phyloP scores from a whole-genome alignment of 2,797 vertebrate genomes.

The Alectoris magna region DNA sequence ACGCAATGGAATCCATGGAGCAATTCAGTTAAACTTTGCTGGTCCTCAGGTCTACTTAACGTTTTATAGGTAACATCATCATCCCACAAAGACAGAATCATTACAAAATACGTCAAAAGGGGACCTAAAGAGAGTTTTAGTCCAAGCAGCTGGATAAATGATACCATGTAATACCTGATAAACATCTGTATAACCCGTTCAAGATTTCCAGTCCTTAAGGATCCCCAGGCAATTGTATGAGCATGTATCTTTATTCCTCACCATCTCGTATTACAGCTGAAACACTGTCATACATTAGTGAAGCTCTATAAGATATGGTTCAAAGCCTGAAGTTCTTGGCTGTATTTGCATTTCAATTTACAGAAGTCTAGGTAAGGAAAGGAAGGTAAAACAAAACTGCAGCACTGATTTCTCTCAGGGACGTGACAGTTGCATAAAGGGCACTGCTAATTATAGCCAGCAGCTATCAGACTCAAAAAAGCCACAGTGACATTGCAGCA shows the following conservation, averaged over 20 bases:
- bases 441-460: slow-evolving; percentile 46
- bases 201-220: not conserved
- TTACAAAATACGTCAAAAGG: not conserved
- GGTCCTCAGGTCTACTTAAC: not conserved
- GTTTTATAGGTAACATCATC: not conserved
- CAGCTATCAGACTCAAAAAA: slow-evolving; percentile 23
- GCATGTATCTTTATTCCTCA: not conserved
- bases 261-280: not conserved
- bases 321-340: not conserved
- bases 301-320: not conserved
- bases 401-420: slow-evolving; percentile 30
- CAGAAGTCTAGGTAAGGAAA: not conserved
- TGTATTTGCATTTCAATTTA: not conserved
- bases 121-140: not conserved
- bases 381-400: not conserved
- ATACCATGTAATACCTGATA: not conserved
- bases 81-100: not conserved
- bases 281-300: not conserved
- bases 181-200: not conserved
- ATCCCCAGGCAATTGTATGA: not conserved
- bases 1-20: not conserved
- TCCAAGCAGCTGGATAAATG: not conserved
- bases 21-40: not conserved
- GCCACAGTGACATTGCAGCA: not conserved
- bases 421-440: slow-evolving; percentile 12